A percentile compares a stretch with the other conserved stretches of the same genome.
Conservation (phyloP, 2,888 invertebrate genomes). For the Sipha maydis region DNA sequence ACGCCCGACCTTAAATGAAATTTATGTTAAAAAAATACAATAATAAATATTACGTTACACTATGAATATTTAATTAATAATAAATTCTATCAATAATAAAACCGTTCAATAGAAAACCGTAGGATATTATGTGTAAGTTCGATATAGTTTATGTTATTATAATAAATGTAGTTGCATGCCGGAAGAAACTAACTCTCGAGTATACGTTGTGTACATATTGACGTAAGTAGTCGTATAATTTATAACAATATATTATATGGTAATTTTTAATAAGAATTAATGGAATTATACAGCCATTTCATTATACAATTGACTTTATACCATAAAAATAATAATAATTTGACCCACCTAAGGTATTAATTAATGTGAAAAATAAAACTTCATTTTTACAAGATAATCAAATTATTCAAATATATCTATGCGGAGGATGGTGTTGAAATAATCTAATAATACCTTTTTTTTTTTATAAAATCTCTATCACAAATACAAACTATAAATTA, state of each 20-base stretch:
- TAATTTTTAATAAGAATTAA: not conserved
- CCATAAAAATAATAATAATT: not conserved
- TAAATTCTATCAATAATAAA: not conserved
- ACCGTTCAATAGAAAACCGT: not conserved
- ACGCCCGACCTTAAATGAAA: not conserved
- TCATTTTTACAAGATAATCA: not conserved
- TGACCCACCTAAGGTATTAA: not conserved
- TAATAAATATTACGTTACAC: not conserved
- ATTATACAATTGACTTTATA: not conserved
- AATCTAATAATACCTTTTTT: not conserved
- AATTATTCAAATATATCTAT: not conserved
- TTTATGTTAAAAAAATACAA: slow-evolving; percentile 11
- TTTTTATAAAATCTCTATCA: not conserved
- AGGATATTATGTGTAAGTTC: not conserved
- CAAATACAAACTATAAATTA: not conserved
- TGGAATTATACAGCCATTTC: not conserved
- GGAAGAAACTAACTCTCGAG: not conserved
- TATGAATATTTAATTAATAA: not conserved
- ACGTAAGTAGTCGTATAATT: not conserved
- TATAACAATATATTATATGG: slow-evolving; percentile 29
- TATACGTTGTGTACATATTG: not conserved
- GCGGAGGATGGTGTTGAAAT: not conserved
- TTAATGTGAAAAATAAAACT: slow-evolving; percentile 14
- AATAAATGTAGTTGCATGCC: not conserved
- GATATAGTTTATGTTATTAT: not conserved